phyloP scores from a whole-genome alignment of 2,888 invertebrate genomes.

The Cataglyphis livida region DNA sequence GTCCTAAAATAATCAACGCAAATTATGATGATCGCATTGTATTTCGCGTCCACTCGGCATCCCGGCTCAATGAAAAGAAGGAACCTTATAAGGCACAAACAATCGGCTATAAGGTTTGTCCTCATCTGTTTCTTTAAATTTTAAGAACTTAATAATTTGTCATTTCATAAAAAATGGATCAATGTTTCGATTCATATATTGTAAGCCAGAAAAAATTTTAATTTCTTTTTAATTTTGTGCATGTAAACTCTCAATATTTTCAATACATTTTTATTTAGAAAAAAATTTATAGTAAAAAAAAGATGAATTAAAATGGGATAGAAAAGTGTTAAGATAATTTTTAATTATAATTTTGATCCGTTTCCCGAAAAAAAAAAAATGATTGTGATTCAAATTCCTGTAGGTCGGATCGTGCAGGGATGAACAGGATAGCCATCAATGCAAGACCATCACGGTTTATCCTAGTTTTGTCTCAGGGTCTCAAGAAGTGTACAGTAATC shows the following conservation, averaged over 20 bases:
- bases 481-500: conserved; percentile 81
- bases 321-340: neutral
- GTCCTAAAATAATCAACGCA: conserved; percentile 79
- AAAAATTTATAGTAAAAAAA: neutral
- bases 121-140: neutral
- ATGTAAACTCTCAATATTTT: neutral
- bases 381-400: neutral
- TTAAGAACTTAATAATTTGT: neutral
- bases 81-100: conserved; percentile 74
- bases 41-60: conserved; percentile 78
- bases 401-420: conserved; percentile 68
- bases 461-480: conserved; percentile 68
- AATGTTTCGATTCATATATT: neutral
- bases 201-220: neutral
- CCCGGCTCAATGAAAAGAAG: conserved; percentile 66
- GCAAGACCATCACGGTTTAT: conserved; percentile 79
- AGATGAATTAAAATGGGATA: neutral
- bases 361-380: neutral
- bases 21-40: conserved; percentile 80
- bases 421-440: conserved; percentile 69
- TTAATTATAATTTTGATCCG: neutral
- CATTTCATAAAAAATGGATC: neutral
- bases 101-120: conserved; percentile 75
- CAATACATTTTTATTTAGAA: neutral
- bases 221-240: neutral